Evolutionary conservation across 2,113 vertebrate species (phyloP), one percentile per base, ranked within the genome.

Genomic region (Rhinolophus sinicus): DNA sequence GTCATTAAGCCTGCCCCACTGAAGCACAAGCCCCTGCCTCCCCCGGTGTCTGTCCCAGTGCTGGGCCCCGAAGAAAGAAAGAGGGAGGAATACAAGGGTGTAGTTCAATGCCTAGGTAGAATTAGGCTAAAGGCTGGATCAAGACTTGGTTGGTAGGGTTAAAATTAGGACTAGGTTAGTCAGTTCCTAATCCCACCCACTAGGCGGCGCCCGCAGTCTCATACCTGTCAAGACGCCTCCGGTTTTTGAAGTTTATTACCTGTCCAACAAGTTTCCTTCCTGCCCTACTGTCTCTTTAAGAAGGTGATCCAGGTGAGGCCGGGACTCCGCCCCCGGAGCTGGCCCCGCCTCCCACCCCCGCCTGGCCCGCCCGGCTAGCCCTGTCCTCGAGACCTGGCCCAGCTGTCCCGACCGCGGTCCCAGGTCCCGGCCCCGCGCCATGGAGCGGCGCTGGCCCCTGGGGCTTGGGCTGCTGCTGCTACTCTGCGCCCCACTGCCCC

Each of bases 291-390:
- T 73, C 78, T 91, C 97, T 97, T 98, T 98, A 98, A 98, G 97
- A 96, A 98, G 97, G 97, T 98, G 95, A 96, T 69, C 96, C 97
- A 98, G 97, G 97, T 98, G 97, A 97, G 95, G 64, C 75, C 33
- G 1, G 81, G 78, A 11, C 88, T 26, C 96, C 97, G 96, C 97
- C 97, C 95, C 77, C 13, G 0, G 19, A 7, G 0, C 47, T 5
- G 86, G 60, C 81, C 93, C 93, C 90, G 70, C 93, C 97, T 90
- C 82, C 94, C 84, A 30, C 96, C 95, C 87, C 93, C 86, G 35
- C 89, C 56, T 10, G 26, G 52, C 83, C 38, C 6, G 40, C 92
- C 69, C 2, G 10, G 84, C 93, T 80, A 9, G 0, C 54, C 64
- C 62, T 26, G 85, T 91, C 81, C 88, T 30, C 8, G 40, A 54